Percentiles rank a stretch among this genome's conserved stretches.
These are phyloP conservation scores for Drosophila flavopinicola DNA, from an alignment of 2,888 invertebrate species.

Conservation along the genomic window DNA sequence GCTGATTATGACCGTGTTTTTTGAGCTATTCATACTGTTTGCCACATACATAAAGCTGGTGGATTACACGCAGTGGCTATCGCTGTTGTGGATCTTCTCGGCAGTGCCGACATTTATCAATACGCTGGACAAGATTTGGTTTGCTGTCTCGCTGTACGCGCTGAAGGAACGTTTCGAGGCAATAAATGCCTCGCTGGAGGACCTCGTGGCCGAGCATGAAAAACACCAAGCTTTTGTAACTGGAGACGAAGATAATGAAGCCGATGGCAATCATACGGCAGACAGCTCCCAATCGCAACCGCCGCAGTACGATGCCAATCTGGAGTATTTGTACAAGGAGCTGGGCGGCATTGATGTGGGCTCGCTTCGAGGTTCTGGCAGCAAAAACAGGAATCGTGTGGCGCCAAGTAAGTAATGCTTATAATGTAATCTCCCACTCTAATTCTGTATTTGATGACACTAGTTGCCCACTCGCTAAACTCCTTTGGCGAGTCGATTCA, in stretches of 20 bases:
- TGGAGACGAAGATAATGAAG: conserved; percentile 14
- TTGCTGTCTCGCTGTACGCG: conserved; percentile 80
- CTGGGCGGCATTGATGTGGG: conserved; percentile 63
- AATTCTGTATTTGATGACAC: not conserved
- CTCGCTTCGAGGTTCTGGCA: conserved; percentile 52
- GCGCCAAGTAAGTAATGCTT: conserved; percentile 60
- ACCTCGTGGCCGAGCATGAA: conserved; percentile 76
- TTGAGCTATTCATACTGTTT: conserved; percentile 76
- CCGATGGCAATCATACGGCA: conserved; percentile 8
- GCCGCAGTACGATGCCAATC: conserved; percentile 66
- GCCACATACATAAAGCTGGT: conserved; percentile 76
- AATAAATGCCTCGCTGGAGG: conserved; percentile 70
- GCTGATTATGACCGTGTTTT: conserved; percentile 69
- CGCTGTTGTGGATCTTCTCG: conserved; percentile 79
- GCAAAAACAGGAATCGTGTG: conserved; percentile 59
- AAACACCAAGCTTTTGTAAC: conserved; percentile 61
- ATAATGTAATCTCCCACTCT: not conserved
- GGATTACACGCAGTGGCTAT: conserved; percentile 72
- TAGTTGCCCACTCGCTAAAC: conserved; percentile 72
- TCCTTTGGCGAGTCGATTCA: conserved; percentile 70
- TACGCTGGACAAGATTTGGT: conserved; percentile 84
- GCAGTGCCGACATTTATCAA: conserved; percentile 82
- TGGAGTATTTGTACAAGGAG: conserved; percentile 74
- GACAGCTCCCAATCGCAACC: conserved; percentile 54
- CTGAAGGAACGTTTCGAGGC: conserved; percentile 82